Conservation (phyloP, 2,888 invertebrate genomes). For the Platerodrilus igneus region DNA sequence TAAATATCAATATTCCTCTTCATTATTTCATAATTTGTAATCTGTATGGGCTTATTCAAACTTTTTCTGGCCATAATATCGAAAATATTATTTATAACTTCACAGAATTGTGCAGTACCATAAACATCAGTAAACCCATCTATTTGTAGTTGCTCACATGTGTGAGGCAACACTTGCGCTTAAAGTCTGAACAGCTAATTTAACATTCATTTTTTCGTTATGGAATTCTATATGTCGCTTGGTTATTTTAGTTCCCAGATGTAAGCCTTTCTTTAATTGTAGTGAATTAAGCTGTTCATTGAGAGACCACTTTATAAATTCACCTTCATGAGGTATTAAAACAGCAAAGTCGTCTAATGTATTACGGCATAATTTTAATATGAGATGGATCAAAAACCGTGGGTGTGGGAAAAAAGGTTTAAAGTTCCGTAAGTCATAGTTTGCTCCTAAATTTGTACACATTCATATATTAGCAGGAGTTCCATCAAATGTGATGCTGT, state of each 20-base stretch:
- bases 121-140: constrained; percentile 17
- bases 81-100: constrained; percentile 29
- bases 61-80: constrained; percentile 25
- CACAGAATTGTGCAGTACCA: constrained; percentile 27
- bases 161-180: constrained; percentile 28
- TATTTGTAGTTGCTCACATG: constrained; percentile 15
- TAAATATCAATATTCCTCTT: constrained; percentile 8
- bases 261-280: constrained; percentile 28
- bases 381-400: too few relatives aligned
- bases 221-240: constrained; percentile 21
- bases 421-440: constrained; percentile 9
- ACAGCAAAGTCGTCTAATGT: constrained; percentile 14
- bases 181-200: constrained; percentile 29
- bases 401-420: too few relatives aligned
- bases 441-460: constrained; percentile 18
- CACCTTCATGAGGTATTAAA: constrained; percentile 14
- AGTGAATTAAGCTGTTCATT: constrained; percentile 24
- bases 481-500: constrained; percentile 35
- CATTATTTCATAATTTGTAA: background rate
- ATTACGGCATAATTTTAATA: constrained; percentile 18
- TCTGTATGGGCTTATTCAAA: constrained; percentile 7
- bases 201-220: constrained; percentile 30
- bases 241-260: constrained; percentile 27
- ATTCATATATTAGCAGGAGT: constrained; percentile 28
- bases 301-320: constrained; percentile 25